phyloP scores from a whole-genome alignment of 2,113 vertebrate genomes.

The Passer domesticus region DNA sequence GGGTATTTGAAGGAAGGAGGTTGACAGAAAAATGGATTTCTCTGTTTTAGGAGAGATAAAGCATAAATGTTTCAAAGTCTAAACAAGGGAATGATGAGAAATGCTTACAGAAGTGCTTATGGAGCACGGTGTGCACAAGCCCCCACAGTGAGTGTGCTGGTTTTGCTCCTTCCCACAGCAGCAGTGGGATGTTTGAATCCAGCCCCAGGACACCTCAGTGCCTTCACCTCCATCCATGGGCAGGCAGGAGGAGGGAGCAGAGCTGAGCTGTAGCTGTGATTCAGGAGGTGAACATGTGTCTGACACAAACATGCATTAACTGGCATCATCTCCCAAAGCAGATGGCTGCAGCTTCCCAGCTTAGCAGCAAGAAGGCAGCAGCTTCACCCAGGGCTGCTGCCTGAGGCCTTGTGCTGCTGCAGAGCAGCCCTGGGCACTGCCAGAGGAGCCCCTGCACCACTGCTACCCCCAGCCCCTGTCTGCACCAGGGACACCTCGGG shows the following conservation, averaged over 20 bases:
- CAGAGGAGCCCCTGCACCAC: fast-evolving
- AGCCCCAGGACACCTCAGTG: not conserved
- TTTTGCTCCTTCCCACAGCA: not conserved
- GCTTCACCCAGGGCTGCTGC: fast-evolving
- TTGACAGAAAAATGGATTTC: not conserved
- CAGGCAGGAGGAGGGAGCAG: not conserved
- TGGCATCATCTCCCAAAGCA: not conserved
- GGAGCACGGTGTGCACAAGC: not conserved
- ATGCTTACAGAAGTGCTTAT: not conserved
- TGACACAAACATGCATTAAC: not conserved
- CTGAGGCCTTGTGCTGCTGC: not conserved
- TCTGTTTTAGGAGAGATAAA: not conserved
- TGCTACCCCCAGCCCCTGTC: not conserved
- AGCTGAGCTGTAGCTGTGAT: not conserved
- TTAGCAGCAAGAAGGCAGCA: not conserved
- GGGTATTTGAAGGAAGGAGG: not conserved
- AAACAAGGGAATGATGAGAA: not conserved
- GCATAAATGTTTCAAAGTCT: not conserved
- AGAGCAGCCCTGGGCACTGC: fast-evolving
- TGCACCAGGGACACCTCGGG: not conserved
- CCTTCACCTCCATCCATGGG: not conserved
- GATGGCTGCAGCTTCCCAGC: not conserved
- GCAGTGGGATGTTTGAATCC: not conserved
- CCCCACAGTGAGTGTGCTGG: not conserved
- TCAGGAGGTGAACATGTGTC: not conserved